A percentile compares a stretch with the other conserved stretches of the same genome.
These are phyloP conservation scores for Epistrophella euchroma DNA, from an alignment of 2,888 invertebrate species.

Conservation along the genomic window DNA sequence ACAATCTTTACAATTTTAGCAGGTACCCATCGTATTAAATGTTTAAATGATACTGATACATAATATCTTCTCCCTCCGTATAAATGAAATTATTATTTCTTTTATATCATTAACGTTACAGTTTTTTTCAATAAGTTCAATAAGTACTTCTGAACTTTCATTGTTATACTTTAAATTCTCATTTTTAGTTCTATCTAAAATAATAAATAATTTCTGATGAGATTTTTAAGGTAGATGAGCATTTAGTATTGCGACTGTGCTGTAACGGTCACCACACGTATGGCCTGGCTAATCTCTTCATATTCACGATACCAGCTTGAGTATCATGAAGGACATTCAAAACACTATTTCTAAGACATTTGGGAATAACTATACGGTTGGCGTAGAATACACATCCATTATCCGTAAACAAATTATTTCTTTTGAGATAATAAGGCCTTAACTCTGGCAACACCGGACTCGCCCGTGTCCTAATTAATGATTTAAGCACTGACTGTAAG, in stretches of 20 bases:
- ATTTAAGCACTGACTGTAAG: constrained; percentile 29
- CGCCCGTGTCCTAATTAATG: constrained; percentile 15
- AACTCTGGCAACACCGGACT: neutral
- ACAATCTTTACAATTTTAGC: constrained; percentile 37
- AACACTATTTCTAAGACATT: constrained; percentile 28
- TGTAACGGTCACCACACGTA: constrained; percentile 37
- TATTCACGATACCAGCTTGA: constrained; percentile 5
- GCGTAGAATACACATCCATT: constrained; percentile 27
- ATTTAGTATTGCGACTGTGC: constrained; percentile 22
- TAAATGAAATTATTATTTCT: neutral
- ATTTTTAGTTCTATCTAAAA: constrained; percentile 23
- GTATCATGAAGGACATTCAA: constrained; percentile 23
- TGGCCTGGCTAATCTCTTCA: constrained; percentile 6
- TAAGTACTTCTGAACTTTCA: neutral
- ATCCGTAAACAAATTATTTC: constrained; percentile 38
- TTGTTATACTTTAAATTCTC: neutral
- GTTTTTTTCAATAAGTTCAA: neutral
- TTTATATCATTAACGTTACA: neutral
- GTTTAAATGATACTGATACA: constrained; percentile 38
- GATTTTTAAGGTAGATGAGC: constrained; percentile 11
- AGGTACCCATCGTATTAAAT: constrained; percentile 28
- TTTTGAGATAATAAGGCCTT: constrained; percentile 31
- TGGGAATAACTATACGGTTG: constrained; percentile 58
- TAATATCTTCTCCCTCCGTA: constrained; percentile 2
- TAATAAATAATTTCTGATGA: constrained; percentile 28